Evolutionary conservation across 2,888 invertebrate genomes (phyloP), one percentile per base, ranked within the genome.

Genomic region (Rhamphomyia laevipes): DNA sequence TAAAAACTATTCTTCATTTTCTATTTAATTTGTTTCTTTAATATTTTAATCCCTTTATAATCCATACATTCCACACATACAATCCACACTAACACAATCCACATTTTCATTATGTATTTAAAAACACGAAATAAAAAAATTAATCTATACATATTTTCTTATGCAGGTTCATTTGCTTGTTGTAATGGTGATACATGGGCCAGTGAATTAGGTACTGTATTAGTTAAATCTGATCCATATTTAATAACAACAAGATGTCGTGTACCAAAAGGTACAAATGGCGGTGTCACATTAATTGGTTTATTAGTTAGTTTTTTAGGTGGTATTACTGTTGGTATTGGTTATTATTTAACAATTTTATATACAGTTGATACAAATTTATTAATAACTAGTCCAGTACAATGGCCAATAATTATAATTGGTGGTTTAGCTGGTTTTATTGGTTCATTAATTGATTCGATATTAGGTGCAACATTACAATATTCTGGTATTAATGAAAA

Each of bases 171-270:
- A 1, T 75, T 89, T 59, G 80, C 88, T 13, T 86, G 87, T 61
- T 82, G 84, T 57, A 86, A 85, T 64, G 92, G 91, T 1, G 93
- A 93, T 62, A 93, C 92, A 0, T 89, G 89, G 85, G 87, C 92
- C 44, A 91, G 90, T 35, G 93, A 93, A 71, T 66, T 93, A 16
- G 92, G 90, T 2, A 76, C 84, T 31, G 91, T 87, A 0, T 64
- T 87, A 17, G 78, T 82, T 7, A 71, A 67, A 23, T 69, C 76
- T 0, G 77, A 85, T 53, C 90, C 91, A 5, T 73, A 80, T 55
- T 76, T 92, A 6, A 80, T 92, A 30, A 89, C 89, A 11, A 77
- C 78, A 16, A 75, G 82, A 55, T 75, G 77, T 56, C 77, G 70
- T 58, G 92, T 93, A 2, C 92, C 91, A 2, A 78, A 76, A 71